phyloP scores from a whole-genome alignment of 1,140 invertebrate species.

The Drosophila subobscura region DNA sequence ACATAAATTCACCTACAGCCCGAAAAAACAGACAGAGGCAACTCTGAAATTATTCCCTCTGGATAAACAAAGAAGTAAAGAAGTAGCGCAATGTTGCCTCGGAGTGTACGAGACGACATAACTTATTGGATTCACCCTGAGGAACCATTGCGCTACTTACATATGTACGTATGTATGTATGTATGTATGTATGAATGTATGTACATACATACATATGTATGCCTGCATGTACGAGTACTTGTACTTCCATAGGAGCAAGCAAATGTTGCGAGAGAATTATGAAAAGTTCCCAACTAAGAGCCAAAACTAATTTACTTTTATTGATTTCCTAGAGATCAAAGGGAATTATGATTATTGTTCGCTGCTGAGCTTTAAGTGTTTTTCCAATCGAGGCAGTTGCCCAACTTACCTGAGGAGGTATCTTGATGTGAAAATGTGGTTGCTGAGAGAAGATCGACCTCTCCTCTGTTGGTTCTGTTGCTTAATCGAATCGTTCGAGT shows the following conservation, averaged over 20 bases:
- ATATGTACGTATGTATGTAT: too few relatives aligned
- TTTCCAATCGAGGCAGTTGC: slow-evolving; percentile 15
- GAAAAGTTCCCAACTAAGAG: too few relatives aligned
- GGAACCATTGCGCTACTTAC: too few relatives aligned
- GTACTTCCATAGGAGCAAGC: too few relatives aligned
- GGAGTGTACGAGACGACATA: background rate
- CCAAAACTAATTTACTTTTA: too few relatives aligned
- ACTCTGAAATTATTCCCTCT: background rate
- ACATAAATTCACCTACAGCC: slow-evolving; percentile 32
- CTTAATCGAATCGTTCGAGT: slow-evolving; percentile 3
- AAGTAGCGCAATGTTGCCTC: background rate
- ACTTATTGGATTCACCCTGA: too few relatives aligned
- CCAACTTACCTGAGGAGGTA: slow-evolving; percentile 48
- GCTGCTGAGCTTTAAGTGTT: background rate
- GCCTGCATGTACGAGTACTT: too few relatives aligned
- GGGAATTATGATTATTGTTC: slow-evolving; percentile 24
- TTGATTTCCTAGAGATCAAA: slow-evolving; percentile 28
- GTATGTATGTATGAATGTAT: too few relatives aligned
- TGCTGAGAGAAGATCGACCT: slow-evolving; percentile 12
- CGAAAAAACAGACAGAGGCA: background rate
- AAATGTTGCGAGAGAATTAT: too few relatives aligned
- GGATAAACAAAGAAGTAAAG: slow-evolving; percentile 5
- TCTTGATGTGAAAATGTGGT: background rate
- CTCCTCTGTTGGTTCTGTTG: slow-evolving; percentile 9
- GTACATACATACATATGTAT: too few relatives aligned